These are phyloP conservation scores for Drosophila eugracilis DNA, from an alignment of 1,140 invertebrate genomes.

Conservation along the genomic window DNA sequence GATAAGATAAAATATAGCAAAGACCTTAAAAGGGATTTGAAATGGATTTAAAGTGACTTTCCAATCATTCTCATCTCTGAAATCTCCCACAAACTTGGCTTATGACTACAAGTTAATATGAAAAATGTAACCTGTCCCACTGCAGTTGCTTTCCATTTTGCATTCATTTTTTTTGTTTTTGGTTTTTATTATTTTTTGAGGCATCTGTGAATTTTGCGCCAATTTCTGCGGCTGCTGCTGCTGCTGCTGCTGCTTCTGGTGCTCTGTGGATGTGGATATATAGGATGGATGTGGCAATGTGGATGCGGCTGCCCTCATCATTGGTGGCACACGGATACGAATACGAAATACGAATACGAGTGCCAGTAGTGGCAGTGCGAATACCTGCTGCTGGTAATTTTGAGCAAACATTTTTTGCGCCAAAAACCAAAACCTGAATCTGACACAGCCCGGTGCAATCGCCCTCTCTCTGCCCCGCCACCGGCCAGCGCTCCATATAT, in stretches of 20 bases:
- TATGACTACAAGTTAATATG: constrained; percentile 19
- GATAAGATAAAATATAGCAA: no score
- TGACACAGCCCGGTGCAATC: constrained; percentile 50
- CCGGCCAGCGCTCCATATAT: not conserved
- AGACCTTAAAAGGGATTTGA: no score
- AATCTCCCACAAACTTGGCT: constrained; percentile 41
- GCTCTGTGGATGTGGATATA: constrained; percentile 17
- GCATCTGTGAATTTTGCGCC: constrained; percentile 80
- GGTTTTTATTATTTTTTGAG: constrained; percentile 36
- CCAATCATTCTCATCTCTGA: constrained; percentile 30
- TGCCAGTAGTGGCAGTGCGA: no score
- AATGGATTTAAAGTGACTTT: no score
- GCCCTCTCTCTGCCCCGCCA: not conserved
- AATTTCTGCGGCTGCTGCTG: constrained; percentile 71
- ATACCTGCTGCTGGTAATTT: constrained; percentile 74
- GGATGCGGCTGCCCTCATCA: constrained; percentile 28
- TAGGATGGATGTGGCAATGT: constrained; percentile 19
- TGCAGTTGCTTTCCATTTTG: constrained; percentile 16
- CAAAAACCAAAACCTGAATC: constrained; percentile 82
- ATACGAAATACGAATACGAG: constrained; percentile 17
- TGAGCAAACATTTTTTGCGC: constrained; percentile 74
- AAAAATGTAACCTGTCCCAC: constrained; percentile 22
- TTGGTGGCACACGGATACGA: constrained; percentile 19
- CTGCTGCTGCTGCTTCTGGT: constrained; percentile 55
- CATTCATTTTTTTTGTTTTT: not conserved